Percentiles rank a stretch among this genome's conserved stretches.
Conservation (phyloP, 2,888 invertebrate species). For the Nebria brevicollis region DNA sequence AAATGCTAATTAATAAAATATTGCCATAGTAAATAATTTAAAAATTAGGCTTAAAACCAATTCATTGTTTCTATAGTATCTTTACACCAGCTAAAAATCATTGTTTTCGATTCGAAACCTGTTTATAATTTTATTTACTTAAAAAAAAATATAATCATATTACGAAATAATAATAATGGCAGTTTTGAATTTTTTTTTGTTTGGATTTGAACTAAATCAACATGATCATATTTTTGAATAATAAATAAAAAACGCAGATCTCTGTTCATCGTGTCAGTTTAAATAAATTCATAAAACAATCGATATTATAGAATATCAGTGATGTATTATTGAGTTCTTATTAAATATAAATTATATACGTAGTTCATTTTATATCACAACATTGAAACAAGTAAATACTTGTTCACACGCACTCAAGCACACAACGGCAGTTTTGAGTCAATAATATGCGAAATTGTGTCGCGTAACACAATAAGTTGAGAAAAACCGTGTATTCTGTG, state of each 20-base stretch:
- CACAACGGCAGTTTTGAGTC: not conserved
- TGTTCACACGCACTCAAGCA: conserved; percentile 21
- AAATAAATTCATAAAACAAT: conserved; percentile 10
- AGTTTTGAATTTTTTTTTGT: conserved; percentile 20
- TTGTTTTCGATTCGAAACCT: conserved; percentile 12
- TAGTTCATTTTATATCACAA: conserved; percentile 38
- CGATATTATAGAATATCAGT: conserved; percentile 1
- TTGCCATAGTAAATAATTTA: conserved; percentile 34
- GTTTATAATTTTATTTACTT: not conserved
- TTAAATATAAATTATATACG: conserved; percentile 7
- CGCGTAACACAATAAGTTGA: conserved; percentile 23
- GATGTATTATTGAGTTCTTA: conserved; percentile 4
- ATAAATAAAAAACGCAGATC: conserved; percentile 6
- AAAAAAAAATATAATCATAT: conserved; percentile 23
- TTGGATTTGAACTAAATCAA: conserved; percentile 10
- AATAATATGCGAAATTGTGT: conserved; percentile 13
- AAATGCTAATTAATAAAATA: conserved; percentile 16
- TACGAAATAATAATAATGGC: conserved; percentile 19
- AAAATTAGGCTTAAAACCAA: not conserved
- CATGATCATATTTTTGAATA: conserved; percentile 17
- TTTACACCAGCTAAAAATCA: not conserved
- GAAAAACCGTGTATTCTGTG: conserved; percentile 20
- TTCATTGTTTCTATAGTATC: too few relatives aligned
- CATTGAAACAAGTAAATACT: conserved; percentile 22
- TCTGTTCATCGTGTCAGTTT: not conserved